phyloP scores from a whole-genome alignment of 2,797 vertebrate species.

The Tadarida brasiliensis region DNA sequence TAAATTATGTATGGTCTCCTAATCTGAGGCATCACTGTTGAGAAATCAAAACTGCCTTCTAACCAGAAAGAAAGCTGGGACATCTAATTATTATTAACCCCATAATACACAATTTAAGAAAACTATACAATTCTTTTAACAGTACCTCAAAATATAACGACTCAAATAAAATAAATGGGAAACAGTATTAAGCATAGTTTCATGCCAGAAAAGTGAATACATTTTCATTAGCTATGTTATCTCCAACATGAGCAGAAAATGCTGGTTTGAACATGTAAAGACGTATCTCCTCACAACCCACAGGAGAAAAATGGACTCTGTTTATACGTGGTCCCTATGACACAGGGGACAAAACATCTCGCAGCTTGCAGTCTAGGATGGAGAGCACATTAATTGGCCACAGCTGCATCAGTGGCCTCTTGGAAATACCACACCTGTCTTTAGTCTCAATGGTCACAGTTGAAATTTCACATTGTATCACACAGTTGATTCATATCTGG shows the following conservation, averaged over 20 bases:
- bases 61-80: neutral
- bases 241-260: neutral
- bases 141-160: neutral
- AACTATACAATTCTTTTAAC: neutral
- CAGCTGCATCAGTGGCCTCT: neutral
- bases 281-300: neutral
- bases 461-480: neutral
- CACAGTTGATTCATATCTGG: neutral
- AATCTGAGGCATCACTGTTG: neutral
- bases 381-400: too few species aligned
- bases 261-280: neutral
- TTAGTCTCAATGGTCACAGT: neutral
- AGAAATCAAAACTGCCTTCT: constrained; percentile 3
- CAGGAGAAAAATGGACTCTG: neutral
- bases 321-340: neutral
- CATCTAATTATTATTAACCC: neutral
- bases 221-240: neutral
- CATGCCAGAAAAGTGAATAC: neutral
- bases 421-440: neutral
- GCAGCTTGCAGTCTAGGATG: too few species aligned
- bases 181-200: neutral
- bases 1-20: neutral
- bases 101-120: neutral
- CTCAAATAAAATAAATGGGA: neutral
- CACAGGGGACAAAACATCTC: fast-evolving